A percentile compares a stretch with the other conserved stretches of the same genome.
Evolutionary conservation across 2,113 vertebrate species (phyloP).

Genomic region (Nothobranchius kuhntae): DNA sequence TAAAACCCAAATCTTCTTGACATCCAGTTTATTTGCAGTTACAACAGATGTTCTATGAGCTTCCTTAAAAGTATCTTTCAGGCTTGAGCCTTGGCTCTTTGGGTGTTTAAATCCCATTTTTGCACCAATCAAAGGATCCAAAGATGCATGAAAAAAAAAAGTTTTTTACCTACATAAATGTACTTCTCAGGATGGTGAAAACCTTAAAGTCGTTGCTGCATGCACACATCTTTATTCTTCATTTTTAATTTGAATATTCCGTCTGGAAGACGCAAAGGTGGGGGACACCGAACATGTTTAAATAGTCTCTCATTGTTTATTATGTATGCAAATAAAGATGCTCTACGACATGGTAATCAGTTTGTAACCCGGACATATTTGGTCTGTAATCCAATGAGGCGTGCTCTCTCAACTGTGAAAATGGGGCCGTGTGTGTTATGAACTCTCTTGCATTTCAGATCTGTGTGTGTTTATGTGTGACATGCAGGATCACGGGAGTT

Average conservation of each 20-base stretch:
- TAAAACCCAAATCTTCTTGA: too few species aligned
- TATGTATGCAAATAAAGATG: slow-evolving; percentile 74
- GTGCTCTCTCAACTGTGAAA: slow-evolving; percentile 78
- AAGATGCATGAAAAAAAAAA: too few species aligned
- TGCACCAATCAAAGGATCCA: too few species aligned
- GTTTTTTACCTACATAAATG: neutral
- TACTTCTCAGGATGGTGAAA: neutral
- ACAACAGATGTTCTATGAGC: too few species aligned
- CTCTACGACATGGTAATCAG: slow-evolving; percentile 75
- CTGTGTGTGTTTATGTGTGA: slow-evolving; percentile 42
- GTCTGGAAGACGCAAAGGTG: slow-evolving; percentile 7
- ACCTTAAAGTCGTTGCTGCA: neutral
- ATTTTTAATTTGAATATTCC: slow-evolving; percentile 4
- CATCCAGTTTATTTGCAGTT: too few species aligned
- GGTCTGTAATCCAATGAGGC: slow-evolving; percentile 66
- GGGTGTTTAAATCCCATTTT: too few species aligned
- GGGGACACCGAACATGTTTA: slow-evolving; percentile 31
- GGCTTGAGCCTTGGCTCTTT: too few species aligned
- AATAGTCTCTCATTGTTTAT: slow-evolving; percentile 68
- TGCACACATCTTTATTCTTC: neutral
- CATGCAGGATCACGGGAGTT: slow-evolving; percentile 70
- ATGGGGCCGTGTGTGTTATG: slow-evolving; percentile 61
- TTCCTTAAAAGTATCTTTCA: too few species aligned
- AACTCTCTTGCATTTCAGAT: slow-evolving; percentile 31
- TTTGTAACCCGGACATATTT: slow-evolving; percentile 73